Conservation (phyloP, 2,888 invertebrate species). For the Drosophila lutescens region DNA sequence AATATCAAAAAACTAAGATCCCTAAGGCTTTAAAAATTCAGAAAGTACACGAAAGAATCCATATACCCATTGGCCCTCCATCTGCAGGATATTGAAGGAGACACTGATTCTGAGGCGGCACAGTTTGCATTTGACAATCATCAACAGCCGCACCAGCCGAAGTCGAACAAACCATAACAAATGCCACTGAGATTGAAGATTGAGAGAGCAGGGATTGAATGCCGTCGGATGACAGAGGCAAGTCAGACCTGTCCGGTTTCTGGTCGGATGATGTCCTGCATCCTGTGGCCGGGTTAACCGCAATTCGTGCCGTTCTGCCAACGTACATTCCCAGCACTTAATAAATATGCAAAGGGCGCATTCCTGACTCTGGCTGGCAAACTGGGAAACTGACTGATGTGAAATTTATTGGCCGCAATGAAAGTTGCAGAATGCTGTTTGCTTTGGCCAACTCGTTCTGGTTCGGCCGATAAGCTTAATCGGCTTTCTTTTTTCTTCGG, state of each 20-base stretch:
- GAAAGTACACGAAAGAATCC: no score
- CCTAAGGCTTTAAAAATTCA: no score
- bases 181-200: conserved; percentile 27
- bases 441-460: conserved; percentile 20
- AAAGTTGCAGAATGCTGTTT: conserved; percentile 56
- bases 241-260: conserved; percentile 37
- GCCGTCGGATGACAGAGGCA: conserved; percentile 31
- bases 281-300: conserved; percentile 35
- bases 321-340: conserved; percentile 16
- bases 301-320: conserved; percentile 29
- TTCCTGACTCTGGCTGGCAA: conserved; percentile 1
- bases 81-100: conserved; percentile 1
- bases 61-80: not conserved
- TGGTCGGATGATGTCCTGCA: conserved; percentile 1
- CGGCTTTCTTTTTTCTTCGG: conserved; percentile 44
- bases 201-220: conserved; percentile 35
- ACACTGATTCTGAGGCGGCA: conserved; percentile 27
- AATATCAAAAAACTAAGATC: no score
- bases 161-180: conserved; percentile 18
- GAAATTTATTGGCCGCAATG: conserved; percentile 70
- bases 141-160: conserved; percentile 21
- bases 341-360: conserved; percentile 35
- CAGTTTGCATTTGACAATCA: conserved; percentile 42
- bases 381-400: conserved; percentile 29
- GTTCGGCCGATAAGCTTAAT: conserved; percentile 70